These are phyloP conservation scores for Barbus barbus DNA, from an alignment of 2,113 vertebrate species.

Conservation along the genomic window DNA sequence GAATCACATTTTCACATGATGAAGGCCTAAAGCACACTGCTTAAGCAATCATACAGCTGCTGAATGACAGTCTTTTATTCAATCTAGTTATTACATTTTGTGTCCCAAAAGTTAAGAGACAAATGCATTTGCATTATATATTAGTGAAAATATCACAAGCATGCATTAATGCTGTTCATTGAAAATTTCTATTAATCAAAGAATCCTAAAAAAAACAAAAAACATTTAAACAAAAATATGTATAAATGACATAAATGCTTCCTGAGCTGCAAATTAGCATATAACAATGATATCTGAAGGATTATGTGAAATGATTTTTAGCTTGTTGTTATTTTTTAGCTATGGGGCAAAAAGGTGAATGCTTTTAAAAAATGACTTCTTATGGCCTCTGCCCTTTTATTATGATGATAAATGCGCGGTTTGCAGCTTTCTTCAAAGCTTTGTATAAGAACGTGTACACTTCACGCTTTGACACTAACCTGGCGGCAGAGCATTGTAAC, in stretches of 20 bases:
- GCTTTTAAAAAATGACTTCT: neutral
- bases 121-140: neutral
- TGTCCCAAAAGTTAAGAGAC: neutral
- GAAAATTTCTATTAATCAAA: too few species aligned
- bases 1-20: too few species aligned
- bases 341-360: neutral
- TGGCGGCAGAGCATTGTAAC: slow-evolving; percentile 25
- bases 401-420: slow-evolving; percentile 31
- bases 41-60: too few species aligned
- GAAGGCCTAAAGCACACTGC: too few species aligned
- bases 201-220: too few species aligned
- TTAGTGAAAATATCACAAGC: neutral
- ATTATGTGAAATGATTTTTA: neutral
- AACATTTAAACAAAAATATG: too few species aligned
- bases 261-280: too few species aligned
- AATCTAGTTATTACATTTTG: neutral
- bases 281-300: too few species aligned
- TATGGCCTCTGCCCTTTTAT: neutral
- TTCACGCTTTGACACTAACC: slow-evolving; percentile 40
- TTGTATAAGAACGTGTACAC: slow-evolving; percentile 37
- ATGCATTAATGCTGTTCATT: neutral
- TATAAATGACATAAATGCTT: too few species aligned
- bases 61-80: neutral
- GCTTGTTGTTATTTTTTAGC: neutral
- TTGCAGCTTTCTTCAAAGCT: slow-evolving; percentile 21